phyloP scores from a whole-genome alignment of 1,140 invertebrate genomes.

The Ceratina australensis region DNA sequence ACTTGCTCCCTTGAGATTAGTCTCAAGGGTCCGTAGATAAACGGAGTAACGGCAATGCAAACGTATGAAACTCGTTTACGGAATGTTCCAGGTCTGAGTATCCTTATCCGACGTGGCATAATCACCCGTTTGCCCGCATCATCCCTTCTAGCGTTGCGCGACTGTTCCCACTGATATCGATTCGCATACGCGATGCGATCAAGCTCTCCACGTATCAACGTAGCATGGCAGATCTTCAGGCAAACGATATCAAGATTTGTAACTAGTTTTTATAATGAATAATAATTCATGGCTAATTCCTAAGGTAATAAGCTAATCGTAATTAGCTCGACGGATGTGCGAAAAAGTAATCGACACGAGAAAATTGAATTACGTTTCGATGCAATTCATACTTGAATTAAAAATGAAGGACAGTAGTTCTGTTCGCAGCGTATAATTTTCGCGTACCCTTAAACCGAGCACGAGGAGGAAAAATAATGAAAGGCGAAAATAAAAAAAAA shows the following conservation, averaged over 20 bases:
- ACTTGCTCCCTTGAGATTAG: constrained; percentile 18
- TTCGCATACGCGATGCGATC: background rate
- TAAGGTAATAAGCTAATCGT: too few species aligned
- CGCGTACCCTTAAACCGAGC: background rate
- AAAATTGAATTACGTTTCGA: background rate
- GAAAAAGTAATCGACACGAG: background rate
- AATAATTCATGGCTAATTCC: too few species aligned
- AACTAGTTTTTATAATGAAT: too few species aligned
- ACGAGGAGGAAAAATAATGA: too few species aligned
- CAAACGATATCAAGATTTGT: too few species aligned
- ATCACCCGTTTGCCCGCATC: constrained; percentile 40
- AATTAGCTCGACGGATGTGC: background rate
- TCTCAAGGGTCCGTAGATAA: constrained; percentile 47
- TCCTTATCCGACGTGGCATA: constrained; percentile 36
- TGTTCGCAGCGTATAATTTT: background rate
- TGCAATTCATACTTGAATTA: background rate
- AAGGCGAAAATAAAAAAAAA: background rate
- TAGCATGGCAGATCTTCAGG: too few species aligned
- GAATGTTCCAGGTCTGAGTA: constrained; percentile 25
- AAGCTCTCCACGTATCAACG: background rate
- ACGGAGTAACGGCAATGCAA: constrained; percentile 40
- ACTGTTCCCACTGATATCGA: constrained; percentile 1
- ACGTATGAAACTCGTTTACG: constrained; percentile 36
- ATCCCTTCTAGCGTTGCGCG: constrained; percentile 25
- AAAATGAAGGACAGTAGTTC: constrained; percentile 5